Conservation (phyloP, 92 coral and sea anemone genomes). For the Palythoa grandis region DNA sequence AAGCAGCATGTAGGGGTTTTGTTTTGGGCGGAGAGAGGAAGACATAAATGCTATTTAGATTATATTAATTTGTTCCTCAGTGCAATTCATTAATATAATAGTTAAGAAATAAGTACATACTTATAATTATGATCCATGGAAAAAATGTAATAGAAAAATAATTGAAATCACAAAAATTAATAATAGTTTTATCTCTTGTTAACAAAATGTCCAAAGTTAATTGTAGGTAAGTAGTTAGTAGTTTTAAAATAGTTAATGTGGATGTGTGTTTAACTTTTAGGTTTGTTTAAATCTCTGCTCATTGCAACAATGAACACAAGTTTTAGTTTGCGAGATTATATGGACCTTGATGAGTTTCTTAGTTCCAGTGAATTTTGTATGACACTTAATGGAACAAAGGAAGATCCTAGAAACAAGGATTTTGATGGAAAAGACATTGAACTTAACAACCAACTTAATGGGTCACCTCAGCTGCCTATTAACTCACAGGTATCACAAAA, state of each 20-base stretch:
- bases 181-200: too few relatives aligned
- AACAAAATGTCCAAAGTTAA: too few relatives aligned
- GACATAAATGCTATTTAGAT: too few relatives aligned
- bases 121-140: too few relatives aligned
- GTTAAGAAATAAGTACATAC: too few relatives aligned
- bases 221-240: too few relatives aligned
- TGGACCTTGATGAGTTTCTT: slow-evolving; percentile 45
- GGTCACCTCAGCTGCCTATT: background rate
- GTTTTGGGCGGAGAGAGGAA: too few relatives aligned
- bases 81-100: too few relatives aligned
- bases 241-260: background rate
- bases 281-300: background rate
- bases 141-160: too few relatives aligned
- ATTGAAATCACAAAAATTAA: too few relatives aligned
- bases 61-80: too few relatives aligned
- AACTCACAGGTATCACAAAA: background rate
- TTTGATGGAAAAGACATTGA: background rate
- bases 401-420: background rate
- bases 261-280: background rate
- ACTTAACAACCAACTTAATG: background rate
- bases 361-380: slow-evolving; percentile 27
- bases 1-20: too few relatives aligned
- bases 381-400: background rate
- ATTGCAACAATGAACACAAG: slow-evolving; percentile 9
- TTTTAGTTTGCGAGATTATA: slow-evolving; percentile 35